Evolutionary conservation across 2,888 invertebrate genomes (phyloP), one percentile per base, ranked within the genome.

Genomic region (Cabera pusaria): DNA sequence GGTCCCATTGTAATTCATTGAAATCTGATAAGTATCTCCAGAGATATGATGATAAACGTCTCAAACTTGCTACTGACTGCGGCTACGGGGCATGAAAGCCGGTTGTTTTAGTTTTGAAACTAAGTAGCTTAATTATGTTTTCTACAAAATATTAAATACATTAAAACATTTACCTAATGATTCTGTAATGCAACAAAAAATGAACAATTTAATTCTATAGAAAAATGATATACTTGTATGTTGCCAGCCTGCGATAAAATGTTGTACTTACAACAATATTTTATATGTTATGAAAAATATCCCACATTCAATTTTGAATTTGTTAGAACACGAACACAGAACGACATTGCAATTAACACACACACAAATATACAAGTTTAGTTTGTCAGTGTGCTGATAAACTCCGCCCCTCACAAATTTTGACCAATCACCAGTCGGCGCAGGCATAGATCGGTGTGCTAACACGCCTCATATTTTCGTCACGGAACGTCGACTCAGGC

Each of bases 381-480:
- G 70, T 74, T 70, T 72, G 64, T 71, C 68, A 57, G 86, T 87
- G 87, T 88, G 86, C 76, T 69, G 56, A 62, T 55, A 66, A 69
- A 78, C 86, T 61, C 85, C 87, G 85, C 88, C 88, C 74, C 56
- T 66, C 73, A 80, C 69, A 68, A 77, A 81, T 71, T 82, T 79
- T 69, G 72, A 73, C 88, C 88, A 88, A 88, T 87, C 75, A 52
- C 54, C 49, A 65, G 44, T 56, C 68, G 64, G 49, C 57, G 75
- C 70, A 71, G 76, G 79, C 79, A 81, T 81, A 88, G 88, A 87
- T 87, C 87, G 85, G 67, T 64, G 70, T 77, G 73, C 77, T 77
- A 82, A 75, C 85, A 87, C 88, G 87, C 88, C 88, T 88, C 77
- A 66, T 76, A 74, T 80, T 85, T 85, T 85, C 83, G 86, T 85